phyloP scores from a whole-genome alignment of 2,113 vertebrate genomes.

The Mormyrus iriodes region DNA sequence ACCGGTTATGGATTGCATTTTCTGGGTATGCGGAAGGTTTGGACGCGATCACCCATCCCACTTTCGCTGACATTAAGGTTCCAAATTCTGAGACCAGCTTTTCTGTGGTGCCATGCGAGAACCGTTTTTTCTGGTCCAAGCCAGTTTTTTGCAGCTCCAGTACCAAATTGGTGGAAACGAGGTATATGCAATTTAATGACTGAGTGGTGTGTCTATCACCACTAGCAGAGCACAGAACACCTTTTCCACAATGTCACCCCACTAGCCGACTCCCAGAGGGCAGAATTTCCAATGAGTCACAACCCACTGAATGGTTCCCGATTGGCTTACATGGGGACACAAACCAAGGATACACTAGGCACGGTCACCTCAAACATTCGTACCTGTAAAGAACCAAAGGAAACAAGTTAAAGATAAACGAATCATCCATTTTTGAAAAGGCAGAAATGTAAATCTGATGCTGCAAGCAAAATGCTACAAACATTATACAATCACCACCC shows the following conservation, averaged over 20 bases:
- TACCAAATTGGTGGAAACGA: background rate
- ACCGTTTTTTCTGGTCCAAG: background rate
- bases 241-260: slow-evolving; percentile 26
- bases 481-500: slow-evolving; percentile 16
- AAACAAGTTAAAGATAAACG: no score
- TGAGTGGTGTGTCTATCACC: background rate
- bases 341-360: background rate
- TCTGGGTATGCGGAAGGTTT: background rate
- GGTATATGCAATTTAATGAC: slow-evolving; percentile 11
- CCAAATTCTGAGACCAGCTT: background rate
- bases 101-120: background rate
- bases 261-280: slow-evolving; percentile 41
- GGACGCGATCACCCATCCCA: background rate
- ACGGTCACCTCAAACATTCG: background rate
- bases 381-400: slow-evolving; percentile 25
- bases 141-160: background rate
- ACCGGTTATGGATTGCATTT: background rate
- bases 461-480: slow-evolving; percentile 4
- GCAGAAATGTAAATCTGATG: background rate
- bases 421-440: slow-evolving; percentile 1
- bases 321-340: slow-evolving; percentile 54
- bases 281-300: background rate
- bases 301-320: slow-evolving; percentile 49
- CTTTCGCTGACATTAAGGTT: background rate
- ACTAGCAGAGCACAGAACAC: slow-evolving; percentile 27